Conservation (phyloP, 2,113 vertebrate genomes). For the Prinia subflava region DNA sequence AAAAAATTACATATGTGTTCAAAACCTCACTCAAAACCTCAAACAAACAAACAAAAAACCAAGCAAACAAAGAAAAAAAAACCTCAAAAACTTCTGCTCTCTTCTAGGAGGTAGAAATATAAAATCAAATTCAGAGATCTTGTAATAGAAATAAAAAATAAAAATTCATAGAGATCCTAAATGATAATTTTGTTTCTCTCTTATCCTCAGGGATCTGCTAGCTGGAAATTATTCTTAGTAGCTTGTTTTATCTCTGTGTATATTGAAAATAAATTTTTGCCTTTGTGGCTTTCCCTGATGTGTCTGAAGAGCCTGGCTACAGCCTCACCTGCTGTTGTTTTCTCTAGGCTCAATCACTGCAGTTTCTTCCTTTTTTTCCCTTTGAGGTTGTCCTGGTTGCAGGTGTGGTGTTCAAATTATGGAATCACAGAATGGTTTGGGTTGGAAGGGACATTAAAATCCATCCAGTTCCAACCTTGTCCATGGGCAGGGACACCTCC, state of each 20-base stretch:
- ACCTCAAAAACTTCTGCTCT: neutral
- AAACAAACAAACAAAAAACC: neutral
- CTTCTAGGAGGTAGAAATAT: neutral
- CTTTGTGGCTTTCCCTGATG: neutral
- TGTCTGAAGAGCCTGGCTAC: neutral
- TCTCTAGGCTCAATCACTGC: neutral
- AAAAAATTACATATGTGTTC: neutral
- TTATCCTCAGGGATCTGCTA: neutral
- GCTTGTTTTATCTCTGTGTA: neutral
- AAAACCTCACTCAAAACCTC: neutral
- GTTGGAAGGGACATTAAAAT: neutral
- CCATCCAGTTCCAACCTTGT: neutral
- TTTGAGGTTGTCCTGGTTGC: neutral
- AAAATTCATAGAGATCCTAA: neutral
- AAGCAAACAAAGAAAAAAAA: neutral
- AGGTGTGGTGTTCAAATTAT: neutral
- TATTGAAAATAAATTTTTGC: neutral
- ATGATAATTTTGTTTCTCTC: neutral
- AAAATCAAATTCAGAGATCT: neutral
- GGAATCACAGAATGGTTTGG: neutral
- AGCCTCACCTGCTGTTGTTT: neutral
- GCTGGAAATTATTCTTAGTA: neutral
- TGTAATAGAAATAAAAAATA: neutral
- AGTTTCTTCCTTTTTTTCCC: neutral
- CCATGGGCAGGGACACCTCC: neutral